Percentiles rank a stretch among this genome's conserved stretches.
Evolutionary conservation across 2,888 invertebrate genomes (phyloP).

Genomic region (Litoditis marina): DNA sequence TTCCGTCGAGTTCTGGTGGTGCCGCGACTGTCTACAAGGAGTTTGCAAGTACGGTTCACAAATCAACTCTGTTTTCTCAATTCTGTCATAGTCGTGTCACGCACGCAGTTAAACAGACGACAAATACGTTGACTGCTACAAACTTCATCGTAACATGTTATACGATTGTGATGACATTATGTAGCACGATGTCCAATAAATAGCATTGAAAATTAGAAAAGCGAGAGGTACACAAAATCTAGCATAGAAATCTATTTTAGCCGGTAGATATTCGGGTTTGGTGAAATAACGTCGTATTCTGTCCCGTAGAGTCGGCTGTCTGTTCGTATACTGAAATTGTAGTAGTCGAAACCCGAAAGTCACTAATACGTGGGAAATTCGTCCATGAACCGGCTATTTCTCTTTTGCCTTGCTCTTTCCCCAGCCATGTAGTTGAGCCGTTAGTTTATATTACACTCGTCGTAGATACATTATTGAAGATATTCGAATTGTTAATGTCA

Average conservation of each 20-base stretch:
- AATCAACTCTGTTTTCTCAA: slow-evolving; percentile 28
- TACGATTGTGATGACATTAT: slow-evolving; percentile 30
- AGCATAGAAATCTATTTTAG: slow-evolving; percentile 90
- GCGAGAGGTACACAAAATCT: slow-evolving; percentile 55
- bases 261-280: slow-evolving; percentile 58
- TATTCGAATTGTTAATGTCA: too few relatives aligned
- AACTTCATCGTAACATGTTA: too few relatives aligned
- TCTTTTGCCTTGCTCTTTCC: too few relatives aligned
- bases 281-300: slow-evolving; percentile 45
- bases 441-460: too few relatives aligned
- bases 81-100: slow-evolving; percentile 4
- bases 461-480: too few relatives aligned
- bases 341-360: too few relatives aligned
- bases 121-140: too few relatives aligned
- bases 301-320: slow-evolving; percentile 26
- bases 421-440: too few relatives aligned
- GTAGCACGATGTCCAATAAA: slow-evolving; percentile 51
- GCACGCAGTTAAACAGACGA: too few relatives aligned
- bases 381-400: too few relatives aligned
- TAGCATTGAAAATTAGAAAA: slow-evolving; percentile 53
- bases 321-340: slow-evolving; percentile 16
- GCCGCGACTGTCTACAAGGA: slow-evolving; percentile 40
- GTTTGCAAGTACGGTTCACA: slow-evolving; percentile 52
- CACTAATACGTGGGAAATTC: too few relatives aligned
- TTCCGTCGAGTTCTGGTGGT: slow-evolving; percentile 47